These are phyloP conservation scores for Spongia lamella DNA, from an alignment of 37 sponge, comb jelly and placozoan genomes.

Conservation along the genomic window DNA sequence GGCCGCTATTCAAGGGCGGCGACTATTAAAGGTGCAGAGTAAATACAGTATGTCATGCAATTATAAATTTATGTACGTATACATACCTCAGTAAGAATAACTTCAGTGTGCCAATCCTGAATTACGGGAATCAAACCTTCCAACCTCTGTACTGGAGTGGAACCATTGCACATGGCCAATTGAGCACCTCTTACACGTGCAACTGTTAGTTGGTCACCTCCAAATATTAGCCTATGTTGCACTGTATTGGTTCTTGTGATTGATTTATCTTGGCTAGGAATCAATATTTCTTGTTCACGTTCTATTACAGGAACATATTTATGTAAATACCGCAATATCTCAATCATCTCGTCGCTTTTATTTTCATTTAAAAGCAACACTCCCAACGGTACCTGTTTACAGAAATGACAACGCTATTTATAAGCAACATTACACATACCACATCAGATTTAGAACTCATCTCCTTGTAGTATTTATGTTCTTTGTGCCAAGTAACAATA, in stretches of 20 bases:
- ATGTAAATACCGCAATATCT: background rate
- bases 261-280: background rate
- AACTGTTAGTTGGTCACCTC: conserved; percentile 28
- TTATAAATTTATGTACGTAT: too few species aligned
- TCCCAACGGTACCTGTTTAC: too few species aligned
- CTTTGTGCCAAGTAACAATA: too few species aligned
- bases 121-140: conserved; percentile 2
- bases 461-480: too few species aligned
- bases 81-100: conserved; percentile 5
- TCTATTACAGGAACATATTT: conserved; percentile 27
- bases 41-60: too few species aligned
- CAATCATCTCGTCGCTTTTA: conserved; percentile 3
- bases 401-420: too few species aligned
- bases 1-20: too few species aligned
- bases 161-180: background rate
- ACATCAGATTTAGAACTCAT: too few species aligned
- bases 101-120: conserved; percentile 15
- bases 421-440: too few species aligned
- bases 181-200: conserved; percentile 6
- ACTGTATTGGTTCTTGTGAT: background rate
- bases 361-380: too few species aligned
- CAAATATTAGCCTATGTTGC: background rate
- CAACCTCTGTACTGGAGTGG: background rate
- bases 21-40: too few species aligned
- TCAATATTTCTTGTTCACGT: too few species aligned